Conservation (phyloP, 2,888 invertebrate genomes). For the Melanostoma mellinum region DNA sequence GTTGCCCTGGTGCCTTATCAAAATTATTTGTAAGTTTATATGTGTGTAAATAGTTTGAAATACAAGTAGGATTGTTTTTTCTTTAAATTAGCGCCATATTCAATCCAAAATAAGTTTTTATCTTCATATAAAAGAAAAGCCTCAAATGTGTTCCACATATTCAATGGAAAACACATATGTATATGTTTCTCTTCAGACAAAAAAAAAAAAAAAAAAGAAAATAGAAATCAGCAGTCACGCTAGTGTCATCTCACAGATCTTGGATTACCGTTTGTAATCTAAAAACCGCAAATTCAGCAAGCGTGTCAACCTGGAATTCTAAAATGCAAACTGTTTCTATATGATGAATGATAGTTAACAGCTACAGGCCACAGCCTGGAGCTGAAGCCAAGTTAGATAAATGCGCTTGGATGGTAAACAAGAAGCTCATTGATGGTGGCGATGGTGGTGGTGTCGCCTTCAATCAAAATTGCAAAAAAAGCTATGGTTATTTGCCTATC, state of each 20-base stretch:
- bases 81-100: too few species aligned
- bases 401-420: constrained; percentile 30
- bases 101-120: too few species aligned
- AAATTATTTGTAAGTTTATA: too few species aligned
- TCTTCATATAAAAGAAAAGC: too few species aligned
- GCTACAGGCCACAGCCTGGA: constrained; percentile 2
- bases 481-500: not conserved
- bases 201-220: not conserved
- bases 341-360: constrained; percentile 43
- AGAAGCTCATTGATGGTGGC: constrained; percentile 65
- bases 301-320: constrained; percentile 77
- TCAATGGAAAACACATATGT: not conserved
- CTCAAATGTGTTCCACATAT: too few species aligned
- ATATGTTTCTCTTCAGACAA: too few species aligned
- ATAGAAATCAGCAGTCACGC: constrained; percentile 45
- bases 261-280: constrained; percentile 75
- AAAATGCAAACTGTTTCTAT: constrained; percentile 68
- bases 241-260: constrained; percentile 77
- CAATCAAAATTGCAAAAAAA: constrained; percentile 23
- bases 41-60: too few species aligned
- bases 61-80: too few species aligned
- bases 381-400: constrained; percentile 21
- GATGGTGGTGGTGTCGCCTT: constrained; percentile 58
- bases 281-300: constrained; percentile 81
- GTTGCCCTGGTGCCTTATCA: too few species aligned